phyloP scores from a whole-genome alignment of 2,797 vertebrate genomes.

The Chelon labrosus region DNA sequence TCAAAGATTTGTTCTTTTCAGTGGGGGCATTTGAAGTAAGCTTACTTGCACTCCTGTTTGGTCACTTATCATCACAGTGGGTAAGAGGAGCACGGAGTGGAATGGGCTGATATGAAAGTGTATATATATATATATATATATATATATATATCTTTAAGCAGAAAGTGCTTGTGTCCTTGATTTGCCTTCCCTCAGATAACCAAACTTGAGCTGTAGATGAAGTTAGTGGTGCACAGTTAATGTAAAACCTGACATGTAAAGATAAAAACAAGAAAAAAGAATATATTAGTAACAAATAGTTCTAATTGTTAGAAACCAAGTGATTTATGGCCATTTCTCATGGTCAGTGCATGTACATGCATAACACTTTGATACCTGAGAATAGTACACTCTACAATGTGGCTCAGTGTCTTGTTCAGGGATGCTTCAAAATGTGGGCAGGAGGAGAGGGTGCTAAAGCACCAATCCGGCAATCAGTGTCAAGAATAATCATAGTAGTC shows the following conservation, averaged over 20 bases:
- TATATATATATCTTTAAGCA: background rate
- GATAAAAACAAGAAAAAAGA: no score
- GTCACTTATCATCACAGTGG: constrained; percentile 45
- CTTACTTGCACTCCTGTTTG: constrained; percentile 21
- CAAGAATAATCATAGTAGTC: background rate
- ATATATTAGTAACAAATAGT: background rate
- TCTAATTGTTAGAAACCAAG: background rate
- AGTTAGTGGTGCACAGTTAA: no score
- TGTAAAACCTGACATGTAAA: no score
- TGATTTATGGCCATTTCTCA: no score
- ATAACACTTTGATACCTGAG: background rate
- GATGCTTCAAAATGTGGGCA: background rate
- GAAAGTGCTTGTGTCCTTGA: background rate
- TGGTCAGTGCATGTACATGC: background rate
- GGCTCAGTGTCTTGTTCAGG: no score
- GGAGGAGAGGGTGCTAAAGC: background rate
- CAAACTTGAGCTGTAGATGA: background rate
- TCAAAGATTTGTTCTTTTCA: constrained; percentile 51
- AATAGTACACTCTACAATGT: background rate
- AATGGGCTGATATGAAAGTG: constrained; percentile 4
- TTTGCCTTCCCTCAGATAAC: background rate
- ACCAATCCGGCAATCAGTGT: background rate
- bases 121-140: background rate
- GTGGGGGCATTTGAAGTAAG: constrained; percentile 20
- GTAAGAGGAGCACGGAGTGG: constrained; percentile 8